Conservation (phyloP, 35 echinoderm and acorn worm genomes). For the Patiria miniata region DNA sequence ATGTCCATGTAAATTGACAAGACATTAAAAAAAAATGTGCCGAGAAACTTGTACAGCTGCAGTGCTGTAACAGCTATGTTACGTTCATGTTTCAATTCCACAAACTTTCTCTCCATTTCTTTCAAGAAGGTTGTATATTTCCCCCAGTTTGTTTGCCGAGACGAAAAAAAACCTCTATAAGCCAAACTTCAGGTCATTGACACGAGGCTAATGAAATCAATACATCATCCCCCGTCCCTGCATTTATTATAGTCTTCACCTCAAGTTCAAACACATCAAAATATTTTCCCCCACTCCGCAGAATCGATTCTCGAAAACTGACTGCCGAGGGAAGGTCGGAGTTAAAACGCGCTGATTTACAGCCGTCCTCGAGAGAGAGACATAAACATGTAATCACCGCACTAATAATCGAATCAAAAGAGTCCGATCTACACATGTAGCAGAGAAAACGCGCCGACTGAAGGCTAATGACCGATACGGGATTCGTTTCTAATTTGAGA, state of each 20-base stretch:
- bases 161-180: background rate
- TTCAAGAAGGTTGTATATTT: too few relatives aligned
- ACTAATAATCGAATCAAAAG: background rate
- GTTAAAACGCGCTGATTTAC: conserved; percentile 13
- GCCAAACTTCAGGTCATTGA: conserved; percentile 9
- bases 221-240: background rate
- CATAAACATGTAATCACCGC: conserved; percentile 29
- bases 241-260: background rate
- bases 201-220: conserved; percentile 22
- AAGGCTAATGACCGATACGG: background rate
- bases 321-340: background rate
- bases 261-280: conserved; percentile 18
- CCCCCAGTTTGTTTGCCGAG: too few relatives aligned
- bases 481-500: background rate
- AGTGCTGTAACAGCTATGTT: too few relatives aligned
- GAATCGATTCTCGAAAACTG: background rate
- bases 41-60: too few relatives aligned
- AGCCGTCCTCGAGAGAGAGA: background rate
- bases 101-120: too few relatives aligned
- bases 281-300: background rate
- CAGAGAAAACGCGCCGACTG: background rate
- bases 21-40: too few relatives aligned
- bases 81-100: too few relatives aligned
- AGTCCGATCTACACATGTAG: background rate
- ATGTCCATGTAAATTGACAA: too few relatives aligned